Evolutionary conservation across 2,888 invertebrate genomes (phyloP), one percentile per base, ranked within the genome.

Genomic region (Rhagophthalmus giganteus): DNA sequence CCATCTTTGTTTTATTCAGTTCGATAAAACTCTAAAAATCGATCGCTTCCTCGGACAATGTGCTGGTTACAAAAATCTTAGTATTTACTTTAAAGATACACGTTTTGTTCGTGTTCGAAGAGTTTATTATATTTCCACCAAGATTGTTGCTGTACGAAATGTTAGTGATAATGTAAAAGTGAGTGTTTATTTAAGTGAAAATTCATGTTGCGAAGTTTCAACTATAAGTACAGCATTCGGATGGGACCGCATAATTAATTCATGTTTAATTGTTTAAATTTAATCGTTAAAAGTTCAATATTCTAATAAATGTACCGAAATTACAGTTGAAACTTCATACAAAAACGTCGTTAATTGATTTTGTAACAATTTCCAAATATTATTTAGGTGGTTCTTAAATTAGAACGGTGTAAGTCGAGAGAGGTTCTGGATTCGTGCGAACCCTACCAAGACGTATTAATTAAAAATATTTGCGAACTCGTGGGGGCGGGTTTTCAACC

Each of bases 351-450:
- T n/a, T n/a, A n/a, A n/a, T n/a, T n/a, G n/a, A n/a, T n/a, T n/a
- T n/a, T n/a, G n/a, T n/a, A n/a, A n/a, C n/a, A n/a, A n/a, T n/a
- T n/a, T n/a, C n/a, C n/a, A n/a, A n/a, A n/a, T 10, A 10, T 32
- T 15, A 60, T 62, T 50, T 41, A 68, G 67, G 20, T 67, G 20
- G 33, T 54, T 16, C 27, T 67, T 14, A 50, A 41, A 24, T 28
- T 65, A 10, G 59, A 55, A 41, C 56, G 67, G 42, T 69, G 69
- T 52, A 53, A 45, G 8, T 59, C 59, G 13, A 58, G 62, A 38
- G 69, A 68, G 16, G 54, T 62, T 9, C 48, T 65, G 27, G 67
- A 69, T 57, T 61, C 67, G 5, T 69, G 69, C 40, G 69, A 69
- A 58, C 55, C 57, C 6, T 69, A 67, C 37, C 63, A 58, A 16